Evolutionary conservation across 2,888 invertebrate genomes (phyloP).

Genomic region (Acrobasis consociella): DNA sequence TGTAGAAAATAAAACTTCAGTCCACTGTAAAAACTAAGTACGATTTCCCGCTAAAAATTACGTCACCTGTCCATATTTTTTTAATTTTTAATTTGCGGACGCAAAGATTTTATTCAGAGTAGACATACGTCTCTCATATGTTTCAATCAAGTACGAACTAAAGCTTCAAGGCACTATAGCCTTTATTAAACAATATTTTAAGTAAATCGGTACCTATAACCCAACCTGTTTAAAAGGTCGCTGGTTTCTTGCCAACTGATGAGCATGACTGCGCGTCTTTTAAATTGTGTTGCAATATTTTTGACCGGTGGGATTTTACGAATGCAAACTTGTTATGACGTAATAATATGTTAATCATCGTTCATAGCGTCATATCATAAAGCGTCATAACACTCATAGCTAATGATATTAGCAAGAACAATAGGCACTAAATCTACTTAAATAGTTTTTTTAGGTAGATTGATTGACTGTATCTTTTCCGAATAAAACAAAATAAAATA

Average conservation of each 20-base stretch:
- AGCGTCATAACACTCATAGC: no score
- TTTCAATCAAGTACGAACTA: conserved; percentile 40
- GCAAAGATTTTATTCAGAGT: conserved; percentile 18
- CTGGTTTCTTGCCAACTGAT: conserved; percentile 16
- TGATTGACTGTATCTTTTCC: no score
- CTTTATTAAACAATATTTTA: conserved; percentile 27
- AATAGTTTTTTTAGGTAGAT: no score
- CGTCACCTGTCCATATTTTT: conserved; percentile 28
- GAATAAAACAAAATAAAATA: no score
- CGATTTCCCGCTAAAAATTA: conserved; percentile 36
- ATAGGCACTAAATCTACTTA: no score
- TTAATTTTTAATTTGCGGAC: conserved; percentile 25
- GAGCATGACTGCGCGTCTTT: conserved; percentile 5
- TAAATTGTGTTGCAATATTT: background rate
- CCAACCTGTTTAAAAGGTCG: conserved; percentile 39
- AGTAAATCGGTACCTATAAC: conserved; percentile 27
- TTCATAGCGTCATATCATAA: background rate
- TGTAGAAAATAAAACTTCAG: background rate
- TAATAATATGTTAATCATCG: background rate
- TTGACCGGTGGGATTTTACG: background rate
- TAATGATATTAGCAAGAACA: background rate
- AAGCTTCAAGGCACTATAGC: conserved; percentile 36
- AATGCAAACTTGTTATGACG: background rate
- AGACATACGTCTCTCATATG: conserved; percentile 33
- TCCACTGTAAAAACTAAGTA: background rate